Base-by-base conservation (phyloP, 2,888 invertebrate species). In the Acanthopleura granulata region DNA sequence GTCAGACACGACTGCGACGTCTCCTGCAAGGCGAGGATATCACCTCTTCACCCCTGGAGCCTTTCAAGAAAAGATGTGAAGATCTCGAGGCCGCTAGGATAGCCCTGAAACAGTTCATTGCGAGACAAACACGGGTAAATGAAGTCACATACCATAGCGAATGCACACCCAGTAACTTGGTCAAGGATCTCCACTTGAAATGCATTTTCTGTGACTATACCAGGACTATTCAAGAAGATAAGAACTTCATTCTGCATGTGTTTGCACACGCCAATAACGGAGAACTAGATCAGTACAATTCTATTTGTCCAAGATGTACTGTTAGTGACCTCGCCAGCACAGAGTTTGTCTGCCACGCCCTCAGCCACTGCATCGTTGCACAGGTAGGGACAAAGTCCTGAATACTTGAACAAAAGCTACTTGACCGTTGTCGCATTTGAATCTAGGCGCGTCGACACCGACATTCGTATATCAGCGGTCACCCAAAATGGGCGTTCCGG, bases 341-440 rank as follows among this genome's bases (percentile, higher is more conserved):
- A 3, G 66, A 66, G 66, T 66, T 66, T 27, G 29, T 66, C 25
- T 66, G 66, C 29, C 66, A 66, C 66, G 29, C 66, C 4, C 29
- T 66, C 1, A 27, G 29, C 25, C 66, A 66, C 25, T 66, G 66
- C 25, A 66, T 66, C 57, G 57, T 57, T 57, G 4, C 57, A 22
- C 1, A 9, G 40, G 40, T 40, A 40, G 40, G 40, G 9, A 3
- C 40, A 40, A 40, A 40, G 9, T 40, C 40, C 4, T 40, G 40
- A 40, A 6, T 3, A 40, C 40, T 40, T 40, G 40, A 40, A 40
- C 40, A 40, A n/a, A n/a, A n/a, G n/a, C n/a, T n/a, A n/a, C n/a
- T n/a, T n/a, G n/a, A n/a, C 40, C 40, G 40, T 40, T 40, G 9
- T 40, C 40, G 4, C 9, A 40, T 40, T 40, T 40, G 40, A 40